Base-by-base conservation (phyloP, 2,113 vertebrate genomes). In the Rousettus leschenaultii region DNA sequence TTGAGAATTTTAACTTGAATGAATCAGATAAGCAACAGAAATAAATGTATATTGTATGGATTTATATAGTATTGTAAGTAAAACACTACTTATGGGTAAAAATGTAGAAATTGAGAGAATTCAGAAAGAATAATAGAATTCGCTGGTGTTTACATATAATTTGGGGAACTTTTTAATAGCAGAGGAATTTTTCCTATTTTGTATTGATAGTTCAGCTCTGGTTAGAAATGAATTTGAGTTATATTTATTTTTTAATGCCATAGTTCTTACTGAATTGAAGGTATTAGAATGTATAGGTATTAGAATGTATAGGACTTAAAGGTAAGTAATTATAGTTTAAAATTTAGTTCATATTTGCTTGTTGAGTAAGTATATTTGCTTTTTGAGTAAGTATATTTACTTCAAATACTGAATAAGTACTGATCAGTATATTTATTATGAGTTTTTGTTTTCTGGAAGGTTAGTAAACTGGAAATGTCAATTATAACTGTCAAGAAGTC, bases 191-290 rank as follows among this genome's bases (percentile, higher is more conserved):
- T 45, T 71, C 14, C 28, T 89, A 68, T 73, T 86, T 96, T 79
- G 24, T 89, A 92, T 88, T 94, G 88, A 95, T 95, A 57, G 94
- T 95, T 94, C 16, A 87, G 2, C 78, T 75, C 59, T 61, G 59
- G 10, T 91, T 94, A 92, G 59, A 90, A 88, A 96, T 86, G 11
- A 89, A 86, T 95, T 95, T 94, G 83, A 92, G 35, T 96, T 91
- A 15, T 95, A 88, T 95, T 95, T 97, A 95, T 94, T 96, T 96
- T 97, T 97, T 48, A 95, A 21, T 97, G 75, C 61, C 85, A 94
- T 71, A 3, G 91, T 97, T 98, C 65, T 96, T 94, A 95, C 38
- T 92, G 65, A 94, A 92, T 95, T 88, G 59, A 71, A 95, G 85
- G 16, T 88, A 93, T 91, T 97, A 86, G 26, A 61, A 94, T 66